Base-by-base conservation (phyloP, 2,113 vertebrate species). In the Protomyctophum bolini region DNA sequence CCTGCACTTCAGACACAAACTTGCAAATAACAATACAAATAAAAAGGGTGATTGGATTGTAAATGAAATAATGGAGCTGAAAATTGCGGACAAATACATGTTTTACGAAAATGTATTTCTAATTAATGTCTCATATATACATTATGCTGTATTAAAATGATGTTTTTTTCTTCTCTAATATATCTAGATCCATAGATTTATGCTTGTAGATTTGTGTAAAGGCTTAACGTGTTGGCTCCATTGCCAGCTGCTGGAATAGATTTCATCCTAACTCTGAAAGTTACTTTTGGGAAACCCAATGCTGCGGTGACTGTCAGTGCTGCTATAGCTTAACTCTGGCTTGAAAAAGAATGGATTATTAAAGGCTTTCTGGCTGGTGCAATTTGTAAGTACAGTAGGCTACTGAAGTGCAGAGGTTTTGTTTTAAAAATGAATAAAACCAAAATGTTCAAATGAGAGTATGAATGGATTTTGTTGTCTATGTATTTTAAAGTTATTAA, bases 341-440 rank as follows among this genome's bases (percentile, higher is more conserved):
- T 81, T 76, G 59, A 71, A 68, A 71, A 65, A 0, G 10, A 56
- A 76, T 77, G 60, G 66, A 41, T 41, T 41, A 6, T 41, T 41
- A 72, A 68, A 10, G 68, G 68, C 68, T 70, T 12, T 76, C 58
- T 78, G 77, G 79, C 68, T 83, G 80, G 89, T 90, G 88, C 84
- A 86, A 87, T 86, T 80, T 73, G 48, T 88, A 85, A 81, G 83
- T 90, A 41, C 33, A 41, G 33, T 41, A 41, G 33, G 33, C 33
- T 41, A 68, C 69, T 89, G 81, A 86, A 79, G 79, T 87, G 74
- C 80, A 86, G 66, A 81, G 62, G 70, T 81, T 84, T 81, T 71
- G 67, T 72, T 70, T 76, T 74, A 79, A 79, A 79, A 81, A 84
- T 52, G 62, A 87, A 90, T 89, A 86, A 90, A 90, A 88, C 76